Evolutionary conservation across 2,888 invertebrate species (phyloP), one percentile per base, ranked within the genome.

Genomic region (Nymphalis urticae): DNA sequence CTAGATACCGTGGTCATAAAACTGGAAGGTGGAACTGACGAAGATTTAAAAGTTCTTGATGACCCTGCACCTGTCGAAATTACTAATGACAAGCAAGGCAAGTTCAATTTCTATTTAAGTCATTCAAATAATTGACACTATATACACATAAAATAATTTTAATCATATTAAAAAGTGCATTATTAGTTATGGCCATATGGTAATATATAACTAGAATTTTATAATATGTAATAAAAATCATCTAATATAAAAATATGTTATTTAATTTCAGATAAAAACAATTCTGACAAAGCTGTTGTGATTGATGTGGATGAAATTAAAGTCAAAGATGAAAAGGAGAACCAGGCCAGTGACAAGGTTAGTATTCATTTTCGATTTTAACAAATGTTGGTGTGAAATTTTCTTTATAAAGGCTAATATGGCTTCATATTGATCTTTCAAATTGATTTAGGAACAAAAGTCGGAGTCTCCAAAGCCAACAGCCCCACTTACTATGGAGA

Each of bases 1-100:
- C 94, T 99, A 69, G 99, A 99, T 86, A 97, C 98, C 66, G 98
- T 98, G 54, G 99, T 99, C 8, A 98, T 99, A 73, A 97, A 98
- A 85, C 93, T 99, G 56, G 99, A 99, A 90, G 99, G 98, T 24
- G 97, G 97, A 0, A 95, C 95, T 0, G 97, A 97, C 59, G 96
- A 97, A 79, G 99, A 99, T 88, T 89, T 98, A 21, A 96, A 96
- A 77, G 94, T 96, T 36, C 93, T 99, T n/a, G 97, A 98, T 78
- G 94, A 95, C 77, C 95, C 95, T 17, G 75, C 80, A 42, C 79
- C 80, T 13, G 80, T 78, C 42, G 90, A 90, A 78, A 81, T 68
- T 70, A 75, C 77, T 50, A 84, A 79, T 79, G 88, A 90, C 6
- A 92, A 88, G 82, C 69, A 84, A 75, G 87, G 88, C 85, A 77